Evolutionary conservation across 2,888 invertebrate genomes (phyloP), one percentile per base, ranked within the genome.

Genomic region (Physocephala rufipes): DNA sequence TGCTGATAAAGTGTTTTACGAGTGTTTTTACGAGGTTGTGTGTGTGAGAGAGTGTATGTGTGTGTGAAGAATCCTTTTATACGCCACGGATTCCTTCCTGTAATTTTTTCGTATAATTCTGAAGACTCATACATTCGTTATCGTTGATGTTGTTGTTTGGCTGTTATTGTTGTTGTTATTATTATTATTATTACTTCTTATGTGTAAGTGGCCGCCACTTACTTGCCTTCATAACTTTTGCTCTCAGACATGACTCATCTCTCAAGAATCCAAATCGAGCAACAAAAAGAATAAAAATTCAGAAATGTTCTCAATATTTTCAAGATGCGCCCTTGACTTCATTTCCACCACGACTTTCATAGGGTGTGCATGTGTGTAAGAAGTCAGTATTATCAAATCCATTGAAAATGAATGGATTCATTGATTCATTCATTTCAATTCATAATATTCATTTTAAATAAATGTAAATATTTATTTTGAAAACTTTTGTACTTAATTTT

Each of bases 221-320:
- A 67, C 58, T 67, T 9, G 67, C 24, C 55, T n/a, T 45, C 55
- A 55, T 58, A 58, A 67, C 55, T 67, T 55, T 58, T 67, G 55
- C 36, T 19, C n/a, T 58, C 26, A 45, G 9, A 24, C 58, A 58
- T 67, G 58, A 67, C 43, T 67, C 58, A 58, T 36, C 16, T 36
- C 67, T 67, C 58, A 43, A 58, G 36, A 58, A 43, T 67, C 67
- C 67, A 67, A 58, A 58, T 67, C 58, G 58, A 24, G 43, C 43
- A 45, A 67, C 58, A 36, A 45, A 55, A 55, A 43, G 36, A 55
- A 67, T 67, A 55, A 55, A n/a, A 45, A 58, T 21, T 30, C 43
- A 19, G 19, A 62, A 21, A 21, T 19, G 9, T n/a, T 28, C 36
- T 13, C 13, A 13, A 62, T 16, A 43, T 19, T 30, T 9, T 36